A percentile compares a stretch with the other conserved stretches of the same genome.
Evolutionary conservation across 2,797 vertebrate genomes (phyloP).

Genomic region (Parambassis ranga): DNA sequence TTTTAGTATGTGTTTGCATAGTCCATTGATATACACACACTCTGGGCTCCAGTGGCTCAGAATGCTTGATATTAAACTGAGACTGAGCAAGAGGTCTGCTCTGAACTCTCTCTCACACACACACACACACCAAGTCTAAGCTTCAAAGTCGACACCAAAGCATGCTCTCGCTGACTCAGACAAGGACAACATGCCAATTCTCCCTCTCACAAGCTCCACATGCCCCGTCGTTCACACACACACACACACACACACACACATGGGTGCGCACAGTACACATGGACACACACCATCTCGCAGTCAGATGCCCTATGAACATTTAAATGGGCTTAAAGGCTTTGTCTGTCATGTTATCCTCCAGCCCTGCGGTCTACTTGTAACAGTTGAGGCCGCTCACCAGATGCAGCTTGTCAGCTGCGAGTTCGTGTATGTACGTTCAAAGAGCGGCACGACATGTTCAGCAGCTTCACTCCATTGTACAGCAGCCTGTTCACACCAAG

Average conservation of each 20-base stretch:
- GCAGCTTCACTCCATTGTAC: background rate
- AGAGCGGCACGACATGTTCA: background rate
- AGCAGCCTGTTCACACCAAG: slow-evolving; percentile 11
- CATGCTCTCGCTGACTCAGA: slow-evolving; percentile 28
- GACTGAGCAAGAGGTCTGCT: slow-evolving; percentile 23
- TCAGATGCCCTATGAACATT: slow-evolving; percentile 41
- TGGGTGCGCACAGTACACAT: too few relatives aligned
- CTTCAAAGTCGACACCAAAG: slow-evolving; percentile 22
- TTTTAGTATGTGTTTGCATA: background rate
- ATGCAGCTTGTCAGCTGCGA: background rate
- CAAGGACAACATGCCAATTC: slow-evolving; percentile 6
- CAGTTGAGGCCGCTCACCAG: slow-evolving; percentile 31
- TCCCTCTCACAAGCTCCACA: background rate
- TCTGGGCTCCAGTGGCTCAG: slow-evolving; percentile 8
- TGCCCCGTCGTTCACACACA: background rate
- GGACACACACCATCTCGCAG: background rate
- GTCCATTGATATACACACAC: too few relatives aligned
- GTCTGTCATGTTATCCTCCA: slow-evolving; percentile 51
- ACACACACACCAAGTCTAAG: background rate
- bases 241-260: background rate
- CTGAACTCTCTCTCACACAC: slow-evolving; percentile 12
- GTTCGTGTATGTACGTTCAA: background rate
- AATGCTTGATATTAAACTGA: slow-evolving; percentile 27
- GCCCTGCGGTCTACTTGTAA: slow-evolving; percentile 31
- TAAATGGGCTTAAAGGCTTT: slow-evolving; percentile 62